Conservation (phyloP, 2,888 invertebrate species). For the Brachycybe producta region DNA sequence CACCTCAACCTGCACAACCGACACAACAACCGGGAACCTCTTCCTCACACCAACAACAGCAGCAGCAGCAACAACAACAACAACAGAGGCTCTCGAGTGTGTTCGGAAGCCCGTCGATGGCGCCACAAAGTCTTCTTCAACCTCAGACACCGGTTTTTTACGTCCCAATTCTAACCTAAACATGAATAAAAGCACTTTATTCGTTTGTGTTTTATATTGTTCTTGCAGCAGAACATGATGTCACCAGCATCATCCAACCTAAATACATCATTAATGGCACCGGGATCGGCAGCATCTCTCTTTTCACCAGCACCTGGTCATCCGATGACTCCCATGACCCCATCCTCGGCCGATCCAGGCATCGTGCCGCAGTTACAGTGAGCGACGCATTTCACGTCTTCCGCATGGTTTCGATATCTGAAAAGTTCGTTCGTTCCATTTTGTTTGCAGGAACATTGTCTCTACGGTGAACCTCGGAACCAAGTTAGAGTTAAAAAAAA, state of each 20-base stretch:
- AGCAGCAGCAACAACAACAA: conserved; percentile 31
- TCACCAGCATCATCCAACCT: conserved; percentile 44
- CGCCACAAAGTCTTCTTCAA: conserved; percentile 59
- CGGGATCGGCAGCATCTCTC: conserved; percentile 4
- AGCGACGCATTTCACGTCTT: conserved; percentile 24
- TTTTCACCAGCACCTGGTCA: conserved; percentile 19
- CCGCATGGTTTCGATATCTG: conserved; percentile 2
- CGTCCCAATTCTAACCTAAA: conserved; percentile 17
- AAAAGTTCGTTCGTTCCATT: background rate
- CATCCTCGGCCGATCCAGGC: conserved; percentile 77
- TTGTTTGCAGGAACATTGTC: conserved; percentile 82
- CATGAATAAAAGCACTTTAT: background rate
- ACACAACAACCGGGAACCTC: conserved; percentile 47
- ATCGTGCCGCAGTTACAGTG: conserved; percentile 86
- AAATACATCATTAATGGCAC: conserved; percentile 42
- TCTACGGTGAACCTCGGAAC: conserved; percentile 94
- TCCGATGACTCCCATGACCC: conserved; percentile 54
- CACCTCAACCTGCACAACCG: conserved; percentile 29
- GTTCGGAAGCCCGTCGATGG: conserved; percentile 14
- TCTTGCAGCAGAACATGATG: conserved; percentile 71
- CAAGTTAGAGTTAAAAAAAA: conserved; percentile 89
- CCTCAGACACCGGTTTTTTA: conserved; percentile 69
- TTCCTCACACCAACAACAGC: conserved; percentile 14
- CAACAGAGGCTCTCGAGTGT: conserved; percentile 39
- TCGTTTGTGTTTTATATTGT: conserved; percentile 20